phyloP scores from a whole-genome alignment of 2,797 vertebrate species.

The Ptychadena robeensis region DNA sequence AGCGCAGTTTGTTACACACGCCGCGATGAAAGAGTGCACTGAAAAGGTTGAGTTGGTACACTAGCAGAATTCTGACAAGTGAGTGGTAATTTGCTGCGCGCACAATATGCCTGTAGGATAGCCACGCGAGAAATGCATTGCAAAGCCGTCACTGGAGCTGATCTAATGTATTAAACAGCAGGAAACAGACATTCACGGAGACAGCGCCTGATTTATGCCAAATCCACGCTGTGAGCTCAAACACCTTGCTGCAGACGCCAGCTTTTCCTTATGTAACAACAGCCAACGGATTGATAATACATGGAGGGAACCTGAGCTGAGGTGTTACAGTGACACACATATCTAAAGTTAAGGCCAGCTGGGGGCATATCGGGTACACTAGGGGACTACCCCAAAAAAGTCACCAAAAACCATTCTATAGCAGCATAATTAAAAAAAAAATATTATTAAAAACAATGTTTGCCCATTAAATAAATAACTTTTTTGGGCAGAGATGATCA shows the following conservation, averaged over 20 bases:
- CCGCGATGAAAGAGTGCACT: slow-evolving; percentile 28
- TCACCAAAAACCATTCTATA: no score
- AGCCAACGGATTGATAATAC: slow-evolving; percentile 6
- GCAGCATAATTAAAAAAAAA: no score
- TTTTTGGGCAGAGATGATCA: no score
- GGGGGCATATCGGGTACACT: no score
- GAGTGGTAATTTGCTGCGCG: slow-evolving; percentile 22
- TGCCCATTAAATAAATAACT: no score
- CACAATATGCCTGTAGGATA: slow-evolving; percentile 41
- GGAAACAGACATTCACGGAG: slow-evolving; percentile 29
- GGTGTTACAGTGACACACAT: slow-evolving; percentile 19
- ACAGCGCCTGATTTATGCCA: slow-evolving; percentile 19
- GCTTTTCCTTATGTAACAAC: slow-evolving; percentile 38
- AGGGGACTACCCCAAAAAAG: background rate
- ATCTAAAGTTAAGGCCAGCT: background rate
- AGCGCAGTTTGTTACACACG: slow-evolving; percentile 15
- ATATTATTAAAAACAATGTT: no score
- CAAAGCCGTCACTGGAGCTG: slow-evolving; percentile 12
- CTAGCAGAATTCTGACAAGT: slow-evolving; percentile 3
- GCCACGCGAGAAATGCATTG: slow-evolving; percentile 27
- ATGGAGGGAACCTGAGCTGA: background rate
- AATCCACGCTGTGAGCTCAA: slow-evolving; percentile 35
- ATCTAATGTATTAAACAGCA: slow-evolving; percentile 42
- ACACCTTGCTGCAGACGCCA: slow-evolving; percentile 13
- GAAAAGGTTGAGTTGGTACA: slow-evolving; percentile 38